phyloP scores from a whole-genome alignment of 2,113 vertebrate genomes.

The Apteryx owenii region DNA sequence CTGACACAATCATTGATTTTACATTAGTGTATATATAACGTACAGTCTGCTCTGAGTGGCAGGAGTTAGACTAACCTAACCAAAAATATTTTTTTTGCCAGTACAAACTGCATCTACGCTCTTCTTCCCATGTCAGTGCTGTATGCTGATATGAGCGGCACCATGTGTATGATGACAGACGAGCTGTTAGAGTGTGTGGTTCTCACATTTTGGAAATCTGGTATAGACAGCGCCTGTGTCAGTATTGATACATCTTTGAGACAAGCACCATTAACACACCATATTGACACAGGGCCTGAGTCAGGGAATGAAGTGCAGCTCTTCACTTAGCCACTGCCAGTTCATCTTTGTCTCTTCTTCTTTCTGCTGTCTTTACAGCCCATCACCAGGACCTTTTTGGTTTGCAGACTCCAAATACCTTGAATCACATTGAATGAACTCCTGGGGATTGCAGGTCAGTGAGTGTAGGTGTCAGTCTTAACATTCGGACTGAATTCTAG shows the following conservation, averaged over 20 bases:
- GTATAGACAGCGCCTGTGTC: constrained; percentile 6
- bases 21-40: neutral
- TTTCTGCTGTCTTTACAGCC: neutral
- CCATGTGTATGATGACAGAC: constrained; percentile 11
- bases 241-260: neutral
- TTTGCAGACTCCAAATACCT: neutral
- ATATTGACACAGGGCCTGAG: neutral
- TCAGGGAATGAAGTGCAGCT: neutral
- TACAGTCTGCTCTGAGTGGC: neutral
- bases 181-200: neutral
- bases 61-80: neutral
- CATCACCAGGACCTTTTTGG: neutral
- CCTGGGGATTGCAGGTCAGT: neutral
- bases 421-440: neutral
- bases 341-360: neutral
- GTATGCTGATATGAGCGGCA: neutral
- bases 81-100: neutral
- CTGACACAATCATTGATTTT: neutral
- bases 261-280: neutral
- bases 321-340: neutral
- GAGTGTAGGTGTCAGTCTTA: neutral
- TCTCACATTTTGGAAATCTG: neutral
- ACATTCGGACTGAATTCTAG: neutral
- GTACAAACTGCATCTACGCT: rapidly evolving
- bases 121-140: neutral